A percentile compares a stretch with the other conserved stretches of the same genome.
Conservation (phyloP, 2,797 vertebrate genomes). For the Anniella stebbinsi region DNA sequence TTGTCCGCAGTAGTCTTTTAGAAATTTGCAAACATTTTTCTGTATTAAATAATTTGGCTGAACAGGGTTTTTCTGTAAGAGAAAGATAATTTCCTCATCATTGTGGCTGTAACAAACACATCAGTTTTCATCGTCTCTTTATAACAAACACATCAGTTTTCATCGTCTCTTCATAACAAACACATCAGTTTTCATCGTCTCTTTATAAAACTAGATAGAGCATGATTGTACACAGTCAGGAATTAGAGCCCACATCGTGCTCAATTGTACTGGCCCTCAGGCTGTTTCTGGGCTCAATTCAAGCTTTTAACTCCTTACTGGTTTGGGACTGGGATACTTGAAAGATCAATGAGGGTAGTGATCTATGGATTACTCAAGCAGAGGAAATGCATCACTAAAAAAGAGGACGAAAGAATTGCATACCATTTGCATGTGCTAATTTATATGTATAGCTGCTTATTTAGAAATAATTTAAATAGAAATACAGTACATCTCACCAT, state of each 20-base stretch:
- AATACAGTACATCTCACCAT: no score
- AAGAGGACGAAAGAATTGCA: no score
- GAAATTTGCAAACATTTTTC: conserved; percentile 31
- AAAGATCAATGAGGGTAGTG: neutral
- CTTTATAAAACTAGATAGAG: neutral
- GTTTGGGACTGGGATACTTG: neutral
- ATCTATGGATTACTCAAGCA: no score
- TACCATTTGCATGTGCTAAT: no score
- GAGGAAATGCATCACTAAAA: no score
- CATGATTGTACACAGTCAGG: neutral
- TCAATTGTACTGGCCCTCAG: neutral
- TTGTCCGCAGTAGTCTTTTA: conserved; percentile 3
- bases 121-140: neutral
- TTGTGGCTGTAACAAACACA: neutral
- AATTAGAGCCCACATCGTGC: neutral
- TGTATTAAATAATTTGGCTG: neutral
- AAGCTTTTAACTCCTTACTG: neutral
- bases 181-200: neutral
- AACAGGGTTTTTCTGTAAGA: neutral
- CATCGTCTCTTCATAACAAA: neutral
- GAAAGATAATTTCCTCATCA: neutral
- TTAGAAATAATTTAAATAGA: no score
- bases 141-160: neutral
- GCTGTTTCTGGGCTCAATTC: neutral
- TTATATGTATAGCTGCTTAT: no score